phyloP scores from a whole-genome alignment of 2,888 invertebrate species.

The Oscheius onirici region DNA sequence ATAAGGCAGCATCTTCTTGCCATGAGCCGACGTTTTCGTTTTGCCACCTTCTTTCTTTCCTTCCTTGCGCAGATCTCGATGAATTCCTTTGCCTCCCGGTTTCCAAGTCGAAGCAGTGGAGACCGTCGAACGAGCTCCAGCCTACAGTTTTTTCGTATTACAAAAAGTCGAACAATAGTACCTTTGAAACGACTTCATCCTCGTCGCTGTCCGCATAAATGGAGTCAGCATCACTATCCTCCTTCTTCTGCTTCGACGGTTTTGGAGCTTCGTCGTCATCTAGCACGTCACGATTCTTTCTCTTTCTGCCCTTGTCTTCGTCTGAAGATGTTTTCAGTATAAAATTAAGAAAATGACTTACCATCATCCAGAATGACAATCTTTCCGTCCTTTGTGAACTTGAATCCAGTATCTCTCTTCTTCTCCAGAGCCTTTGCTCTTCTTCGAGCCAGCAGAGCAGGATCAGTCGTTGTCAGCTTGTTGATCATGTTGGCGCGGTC shows the following conservation, averaged over 20 bases:
- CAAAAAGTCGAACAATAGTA: neutral
- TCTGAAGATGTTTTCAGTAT: neutral
- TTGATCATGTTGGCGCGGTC: conserved; percentile 56
- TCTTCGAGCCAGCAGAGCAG: conserved; percentile 43
- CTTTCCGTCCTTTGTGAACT: conserved; percentile 58
- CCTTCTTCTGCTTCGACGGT: conserved; percentile 41
- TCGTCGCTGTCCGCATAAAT: conserved; percentile 45
- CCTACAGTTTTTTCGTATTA: conserved; percentile 9
- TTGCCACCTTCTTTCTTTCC: neutral
- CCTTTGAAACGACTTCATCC: conserved; percentile 35
- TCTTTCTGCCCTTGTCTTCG: conserved; percentile 40
- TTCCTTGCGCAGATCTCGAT: conserved; percentile 34
- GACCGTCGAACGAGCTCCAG: conserved; percentile 18
- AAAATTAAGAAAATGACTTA: neutral
- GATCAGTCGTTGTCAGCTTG: conserved; percentile 57
- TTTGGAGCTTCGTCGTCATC: conserved; percentile 42
- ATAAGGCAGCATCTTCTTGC: conserved; percentile 58
- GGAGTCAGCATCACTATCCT: conserved; percentile 46
- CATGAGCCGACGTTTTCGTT: conserved; percentile 14
- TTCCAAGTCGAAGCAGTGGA: conserved; percentile 30
- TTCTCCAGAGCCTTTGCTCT: conserved; percentile 45
- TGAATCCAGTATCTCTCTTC: conserved; percentile 56
- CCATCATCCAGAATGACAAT: conserved; percentile 53
- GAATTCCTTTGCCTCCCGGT: conserved; percentile 61
- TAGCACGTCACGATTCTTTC: conserved; percentile 42